Evolutionary conservation across 2,888 invertebrate species (phyloP), one percentile per base, ranked within the genome.

Genomic region (Zhuqinia jingwanae): DNA sequence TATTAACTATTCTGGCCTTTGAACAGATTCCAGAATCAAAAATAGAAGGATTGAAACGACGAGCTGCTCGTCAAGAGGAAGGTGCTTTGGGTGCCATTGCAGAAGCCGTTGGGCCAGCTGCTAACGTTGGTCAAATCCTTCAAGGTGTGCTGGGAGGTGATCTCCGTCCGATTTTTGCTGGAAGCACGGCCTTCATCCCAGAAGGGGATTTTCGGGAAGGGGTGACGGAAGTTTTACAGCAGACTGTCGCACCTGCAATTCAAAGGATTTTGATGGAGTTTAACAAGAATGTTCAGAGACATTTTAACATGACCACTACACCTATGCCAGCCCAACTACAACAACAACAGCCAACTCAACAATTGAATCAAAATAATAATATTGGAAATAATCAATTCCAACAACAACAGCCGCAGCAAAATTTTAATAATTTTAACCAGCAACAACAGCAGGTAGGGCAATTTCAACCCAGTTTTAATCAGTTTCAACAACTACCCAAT

Each of bases 1-100:
- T 3, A 58, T 17, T 6, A 20, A 25, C 3, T 10, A 58, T 58
- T 58, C n/a, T n/a, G 20, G 8, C 2, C 36, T 3, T 36, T n/a
- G n/a, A 30, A 22, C 20, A 85, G 85, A 47, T 85, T 8, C 85
- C 85, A 30, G 70, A 85, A 3, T 73, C 58, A 15, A 73, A 79
- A 25, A 50, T 85, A 2, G 79, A 79, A 56, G 0, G 15, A 0
- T 60, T 85, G 13, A 20, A 63, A 65, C 20, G 50, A 10, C 56
- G 79, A 25, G 53, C 22, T 6, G 58, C 50, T 5, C 70, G 85
- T 5, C 85, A 85, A 53, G 85, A 85, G 17, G 79, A 85, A 30
- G 78, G 58, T 8, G 68, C 84, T 2, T n/a, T n/a, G 0, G 79
- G 58, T 11, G 73, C 73, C 2, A 22, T 45, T 8, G 47, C 56